These are phyloP conservation scores for Apeira syringaria DNA, from an alignment of 2,888 invertebrate species.

Conservation along the genomic window DNA sequence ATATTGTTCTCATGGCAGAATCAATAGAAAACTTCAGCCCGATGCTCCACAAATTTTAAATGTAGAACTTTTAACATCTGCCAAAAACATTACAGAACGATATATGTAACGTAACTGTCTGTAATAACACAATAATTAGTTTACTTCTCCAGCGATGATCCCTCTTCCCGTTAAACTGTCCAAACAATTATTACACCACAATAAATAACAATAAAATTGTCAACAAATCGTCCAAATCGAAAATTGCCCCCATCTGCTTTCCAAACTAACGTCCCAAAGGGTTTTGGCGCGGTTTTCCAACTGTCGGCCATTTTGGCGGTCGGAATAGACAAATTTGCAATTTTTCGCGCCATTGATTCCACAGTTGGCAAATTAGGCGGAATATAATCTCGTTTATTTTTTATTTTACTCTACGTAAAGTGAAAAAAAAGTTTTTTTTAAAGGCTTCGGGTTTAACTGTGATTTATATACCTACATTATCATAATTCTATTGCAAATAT, in stretches of 20 bases:
- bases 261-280: conserved; percentile 73
- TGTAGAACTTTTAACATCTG: background rate
- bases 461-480: too few species aligned
- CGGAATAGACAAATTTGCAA: conserved; percentile 75
- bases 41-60: too few species aligned
- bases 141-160: conserved; percentile 7
- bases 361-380: conserved; percentile 71
- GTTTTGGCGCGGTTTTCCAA: conserved; percentile 70
- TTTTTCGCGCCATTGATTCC: conserved; percentile 74
- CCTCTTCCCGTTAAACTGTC: conserved; percentile 44
- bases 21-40: too few species aligned
- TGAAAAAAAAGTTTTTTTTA: too few species aligned
- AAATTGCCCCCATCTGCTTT: conserved; percentile 75
- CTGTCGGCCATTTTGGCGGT: conserved; percentile 69
- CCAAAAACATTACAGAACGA: background rate
- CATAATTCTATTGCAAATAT: too few species aligned
- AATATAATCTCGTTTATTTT: conserved; percentile 44
- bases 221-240: conserved; percentile 62
- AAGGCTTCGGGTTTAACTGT: too few species aligned
- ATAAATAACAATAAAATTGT: conserved; percentile 72
- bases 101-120: conserved; percentile 1
- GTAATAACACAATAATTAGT: conserved; percentile 14
- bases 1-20: too few species aligned
- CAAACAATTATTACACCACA: conserved; percentile 70
- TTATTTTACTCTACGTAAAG: too few species aligned